phyloP scores from a whole-genome alignment of 2,888 invertebrate species.

The Volucella inanis region DNA sequence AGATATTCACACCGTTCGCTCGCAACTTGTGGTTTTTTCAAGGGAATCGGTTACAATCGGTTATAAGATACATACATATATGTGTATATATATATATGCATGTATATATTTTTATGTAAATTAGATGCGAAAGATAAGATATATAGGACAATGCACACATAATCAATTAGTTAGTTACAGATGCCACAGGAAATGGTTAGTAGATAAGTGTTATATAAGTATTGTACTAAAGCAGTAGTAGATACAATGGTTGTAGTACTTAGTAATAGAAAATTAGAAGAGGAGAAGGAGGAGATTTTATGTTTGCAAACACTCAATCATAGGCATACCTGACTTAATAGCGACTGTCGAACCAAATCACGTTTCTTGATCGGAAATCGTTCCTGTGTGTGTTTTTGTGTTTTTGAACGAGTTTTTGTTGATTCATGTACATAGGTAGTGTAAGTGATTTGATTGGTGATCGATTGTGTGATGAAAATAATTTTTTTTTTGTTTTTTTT shows the following conservation, averaged over 20 bases:
- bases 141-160: constrained; percentile 22
- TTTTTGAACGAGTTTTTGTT: constrained; percentile 46
- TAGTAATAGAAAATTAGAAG: constrained; percentile 24
- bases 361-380: constrained; percentile 92
- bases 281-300: constrained; percentile 38
- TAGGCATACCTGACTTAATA: constrained; percentile 80
- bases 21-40: constrained; percentile 48
- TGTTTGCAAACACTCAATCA: constrained; percentile 69
- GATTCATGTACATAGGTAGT: constrained; percentile 52
- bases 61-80: constrained; percentile 9
- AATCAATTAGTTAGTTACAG: constrained; percentile 44
- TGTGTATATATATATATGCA: neutral
- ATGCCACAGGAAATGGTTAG: constrained; percentile 39
- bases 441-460: constrained; percentile 64
- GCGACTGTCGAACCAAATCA: constrained; percentile 88
- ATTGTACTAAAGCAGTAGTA: constrained; percentile 9
- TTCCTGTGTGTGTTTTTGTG: constrained; percentile 85
- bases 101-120: neutral
- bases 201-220: constrained; percentile 7
- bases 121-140: constrained; percentile 5
- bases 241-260: constrained; percentile 4
- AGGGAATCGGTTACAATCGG: constrained; percentile 53
- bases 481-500: constrained; percentile 15
- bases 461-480: constrained; percentile 59
- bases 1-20: constrained; percentile 65